Evolutionary conservation across 2,888 invertebrate species (phyloP).

Genomic region (Clostera curtula): DNA sequence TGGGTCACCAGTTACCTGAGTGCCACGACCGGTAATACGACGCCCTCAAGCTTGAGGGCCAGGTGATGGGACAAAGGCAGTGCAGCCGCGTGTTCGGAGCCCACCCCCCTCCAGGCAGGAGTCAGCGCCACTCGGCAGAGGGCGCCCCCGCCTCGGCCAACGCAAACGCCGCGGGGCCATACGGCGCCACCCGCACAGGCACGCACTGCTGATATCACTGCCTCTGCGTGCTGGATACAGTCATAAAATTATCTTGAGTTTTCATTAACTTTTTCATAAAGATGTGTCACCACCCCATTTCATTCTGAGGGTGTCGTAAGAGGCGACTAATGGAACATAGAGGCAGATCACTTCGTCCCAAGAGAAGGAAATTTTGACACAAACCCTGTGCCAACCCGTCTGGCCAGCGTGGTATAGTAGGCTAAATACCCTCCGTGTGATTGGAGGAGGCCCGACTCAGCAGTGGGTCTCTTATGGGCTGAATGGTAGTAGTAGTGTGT

Average conservation of each 20-base stretch:
- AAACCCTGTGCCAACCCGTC: no score
- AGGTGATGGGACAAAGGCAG: slow-evolving; percentile 89
- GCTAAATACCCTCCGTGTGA: no score
- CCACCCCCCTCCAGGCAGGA: slow-evolving; percentile 45
- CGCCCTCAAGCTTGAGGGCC: slow-evolving; percentile 95
- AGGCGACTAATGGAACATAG: no score
- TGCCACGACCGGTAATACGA: slow-evolving; percentile 81
- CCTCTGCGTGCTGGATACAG: slow-evolving; percentile 43
- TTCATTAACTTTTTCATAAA: no score
- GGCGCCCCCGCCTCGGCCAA: slow-evolving; percentile 83
- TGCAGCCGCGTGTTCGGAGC: slow-evolving; percentile 84
- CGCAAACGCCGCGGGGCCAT: slow-evolving; percentile 87
- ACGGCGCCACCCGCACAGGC: slow-evolving; percentile 81
- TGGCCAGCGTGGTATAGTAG: no score
- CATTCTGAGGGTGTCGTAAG: no score
- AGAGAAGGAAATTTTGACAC: no score
- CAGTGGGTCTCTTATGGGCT: no score
- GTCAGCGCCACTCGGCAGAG: slow-evolving; percentile 61
- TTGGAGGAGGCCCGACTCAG: no score
- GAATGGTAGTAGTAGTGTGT: no score
- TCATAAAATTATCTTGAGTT: not conserved
- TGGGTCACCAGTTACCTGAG: slow-evolving; percentile 69
- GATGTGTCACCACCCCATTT: no score
- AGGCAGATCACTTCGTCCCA: no score
- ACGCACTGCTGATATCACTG: slow-evolving; percentile 40